Evolutionary conservation across 2,888 invertebrate genomes (phyloP).

Genomic region (Eledone cirrhosa): DNA sequence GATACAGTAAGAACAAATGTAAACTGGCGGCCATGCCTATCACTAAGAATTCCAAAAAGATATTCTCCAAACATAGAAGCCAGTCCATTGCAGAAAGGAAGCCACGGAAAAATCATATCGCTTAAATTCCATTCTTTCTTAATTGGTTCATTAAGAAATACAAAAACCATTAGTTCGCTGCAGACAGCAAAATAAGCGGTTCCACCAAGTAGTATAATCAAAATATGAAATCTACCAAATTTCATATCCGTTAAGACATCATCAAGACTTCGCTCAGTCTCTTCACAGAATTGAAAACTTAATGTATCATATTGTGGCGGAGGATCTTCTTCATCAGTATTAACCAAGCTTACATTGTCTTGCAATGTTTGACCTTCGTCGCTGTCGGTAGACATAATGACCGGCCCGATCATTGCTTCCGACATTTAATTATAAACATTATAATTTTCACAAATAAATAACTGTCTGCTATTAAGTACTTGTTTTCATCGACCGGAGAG

Average conservation of each 20-base stretch:
- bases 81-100: conserved; percentile 50
- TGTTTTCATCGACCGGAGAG: background rate
- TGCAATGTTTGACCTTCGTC: conserved; percentile 14
- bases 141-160: conserved; percentile 51
- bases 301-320: conserved; percentile 22
- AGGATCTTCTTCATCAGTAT: conserved; percentile 17
- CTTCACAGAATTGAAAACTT: background rate
- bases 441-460: conserved; percentile 4
- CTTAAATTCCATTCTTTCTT: conserved; percentile 52
- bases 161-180: conserved; percentile 54
- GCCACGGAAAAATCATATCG: conserved; percentile 49
- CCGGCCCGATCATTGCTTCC: background rate
- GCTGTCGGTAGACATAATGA: conserved; percentile 15
- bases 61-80: conserved; percentile 50
- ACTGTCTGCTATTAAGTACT: background rate
- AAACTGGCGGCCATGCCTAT: conserved; percentile 50
- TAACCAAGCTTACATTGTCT: conserved; percentile 17
- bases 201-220: conserved; percentile 50
- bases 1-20: conserved; percentile 46
- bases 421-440: conserved; percentile 25
- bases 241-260: conserved; percentile 49
- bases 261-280: conserved; percentile 39
- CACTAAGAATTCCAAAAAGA: conserved; percentile 51
- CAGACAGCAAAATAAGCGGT: conserved; percentile 57
- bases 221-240: conserved; percentile 52